These are phyloP conservation scores for Tautogolabrus adspersus DNA, from an alignment of 2,113 vertebrate genomes.

Conservation along the genomic window DNA sequence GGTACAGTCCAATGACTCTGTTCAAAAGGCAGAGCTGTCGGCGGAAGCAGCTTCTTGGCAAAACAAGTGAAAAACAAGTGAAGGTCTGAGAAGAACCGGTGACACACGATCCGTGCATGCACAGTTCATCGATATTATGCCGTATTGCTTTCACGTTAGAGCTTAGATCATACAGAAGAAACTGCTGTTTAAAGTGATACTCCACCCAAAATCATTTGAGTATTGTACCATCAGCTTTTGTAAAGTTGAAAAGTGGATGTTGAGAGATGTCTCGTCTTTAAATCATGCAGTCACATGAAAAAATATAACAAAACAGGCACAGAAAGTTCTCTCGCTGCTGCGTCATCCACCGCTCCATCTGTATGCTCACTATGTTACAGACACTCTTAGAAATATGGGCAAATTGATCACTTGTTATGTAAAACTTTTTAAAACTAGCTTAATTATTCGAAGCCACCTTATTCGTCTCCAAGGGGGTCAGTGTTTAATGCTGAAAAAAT, in stretches of 20 bases:
- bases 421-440: too few relatives aligned
- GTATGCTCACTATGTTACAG: not conserved
- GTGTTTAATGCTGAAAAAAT: too few relatives aligned
- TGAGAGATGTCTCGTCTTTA: constrained; percentile 12
- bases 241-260: not conserved
- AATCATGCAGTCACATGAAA: not conserved
- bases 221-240: constrained; percentile 30
- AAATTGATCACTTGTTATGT: too few relatives aligned
- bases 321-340: not conserved
- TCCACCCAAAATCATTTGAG: constrained; percentile 27
- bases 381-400: too few relatives aligned
- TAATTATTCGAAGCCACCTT: too few relatives aligned
- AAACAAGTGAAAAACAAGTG: constrained; percentile 9
- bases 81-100: constrained; percentile 41
- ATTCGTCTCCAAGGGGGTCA: too few relatives aligned
- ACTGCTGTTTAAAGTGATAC: constrained; percentile 50
- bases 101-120: constrained; percentile 53
- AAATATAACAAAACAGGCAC: not conserved
- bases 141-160: constrained; percentile 49
- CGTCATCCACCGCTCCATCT: constrained; percentile 3
- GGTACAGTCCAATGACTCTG: constrained; percentile 56
- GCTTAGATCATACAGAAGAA: constrained; percentile 53
- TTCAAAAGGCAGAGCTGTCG: constrained; percentile 41
- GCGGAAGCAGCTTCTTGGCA: constrained; percentile 37
- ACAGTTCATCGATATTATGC: constrained; percentile 50